A percentile compares a stretch with the other conserved stretches of the same genome.
Conservation (phyloP, 2,113 vertebrate species). For the Rhombomys opimus region DNA sequence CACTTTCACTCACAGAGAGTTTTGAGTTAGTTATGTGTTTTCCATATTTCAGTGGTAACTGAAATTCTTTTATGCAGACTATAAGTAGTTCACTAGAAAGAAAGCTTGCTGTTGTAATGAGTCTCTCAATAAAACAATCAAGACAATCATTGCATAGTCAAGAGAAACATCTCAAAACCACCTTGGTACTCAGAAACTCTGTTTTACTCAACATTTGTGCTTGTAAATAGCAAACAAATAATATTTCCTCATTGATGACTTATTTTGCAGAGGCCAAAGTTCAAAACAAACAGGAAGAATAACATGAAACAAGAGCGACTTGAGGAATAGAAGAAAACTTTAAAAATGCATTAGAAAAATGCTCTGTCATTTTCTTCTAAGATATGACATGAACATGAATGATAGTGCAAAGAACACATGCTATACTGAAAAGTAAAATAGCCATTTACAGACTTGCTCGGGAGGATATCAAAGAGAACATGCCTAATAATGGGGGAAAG, state of each 20-base stretch:
- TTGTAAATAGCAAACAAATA: not conserved
- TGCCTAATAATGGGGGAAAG: not conserved
- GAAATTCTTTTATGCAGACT: not conserved
- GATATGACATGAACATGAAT: not conserved
- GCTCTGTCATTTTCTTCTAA: not conserved
- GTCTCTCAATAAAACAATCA: not conserved
- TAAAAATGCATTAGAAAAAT: not conserved
- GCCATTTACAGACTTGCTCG: not conserved
- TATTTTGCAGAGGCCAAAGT: not conserved
- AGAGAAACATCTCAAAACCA: not conserved
- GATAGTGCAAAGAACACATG: not conserved
- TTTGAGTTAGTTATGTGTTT: not conserved
- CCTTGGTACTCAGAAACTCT: not conserved
- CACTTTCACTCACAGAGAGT: not conserved
- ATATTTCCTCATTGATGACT: not conserved
- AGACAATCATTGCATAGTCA: not conserved
- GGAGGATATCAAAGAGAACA: not conserved
- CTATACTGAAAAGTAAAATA: not conserved
- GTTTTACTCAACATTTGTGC: constrained; percentile 22
- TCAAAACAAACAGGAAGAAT: not conserved
- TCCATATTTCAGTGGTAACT: not conserved
- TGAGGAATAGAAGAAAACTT: not conserved
- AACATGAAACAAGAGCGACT: not conserved
- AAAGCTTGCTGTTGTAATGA: not conserved
- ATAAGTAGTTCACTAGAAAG: not conserved